Conservation (phyloP, 2,797 vertebrate species). For the Leptoclinus maculatus region DNA sequence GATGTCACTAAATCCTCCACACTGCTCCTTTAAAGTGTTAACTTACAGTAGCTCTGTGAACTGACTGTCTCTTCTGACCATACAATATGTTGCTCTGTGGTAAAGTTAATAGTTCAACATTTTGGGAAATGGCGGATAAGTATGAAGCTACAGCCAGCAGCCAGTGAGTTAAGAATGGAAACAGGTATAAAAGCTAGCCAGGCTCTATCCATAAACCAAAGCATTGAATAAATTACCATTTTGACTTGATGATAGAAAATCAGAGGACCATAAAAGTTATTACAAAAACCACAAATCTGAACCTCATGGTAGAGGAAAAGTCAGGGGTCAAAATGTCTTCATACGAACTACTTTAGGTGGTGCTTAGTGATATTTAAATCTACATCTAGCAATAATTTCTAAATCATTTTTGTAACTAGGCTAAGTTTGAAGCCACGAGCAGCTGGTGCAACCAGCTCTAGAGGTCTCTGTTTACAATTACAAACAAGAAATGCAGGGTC, state of each 20-base stretch:
- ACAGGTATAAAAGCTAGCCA: not conserved
- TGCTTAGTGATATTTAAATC: not conserved
- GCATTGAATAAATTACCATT: not conserved
- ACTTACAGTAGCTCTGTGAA: not conserved
- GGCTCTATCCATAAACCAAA: not conserved
- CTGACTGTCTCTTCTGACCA: not conserved
- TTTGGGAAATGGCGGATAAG: not conserved
- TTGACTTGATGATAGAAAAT: not conserved
- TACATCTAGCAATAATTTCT: not conserved
- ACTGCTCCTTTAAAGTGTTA: not conserved
- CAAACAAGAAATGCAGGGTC: not conserved
- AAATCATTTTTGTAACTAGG: not conserved
- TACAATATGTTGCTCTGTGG: not conserved
- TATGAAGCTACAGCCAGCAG: not conserved
- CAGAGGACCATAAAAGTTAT: too few species aligned
- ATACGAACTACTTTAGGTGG: not conserved
- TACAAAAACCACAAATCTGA: too few species aligned
- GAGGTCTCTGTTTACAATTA: constrained; percentile 24
- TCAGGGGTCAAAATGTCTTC: not conserved
- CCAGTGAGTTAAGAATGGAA: not conserved
- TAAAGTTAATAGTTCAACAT: not conserved
- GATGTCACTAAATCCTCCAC: not conserved
- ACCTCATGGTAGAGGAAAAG: not conserved
- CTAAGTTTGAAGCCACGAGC: not conserved
- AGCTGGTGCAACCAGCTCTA: constrained; percentile 1